Evolutionary conservation across 2,797 vertebrate species (phyloP), one percentile per base, ranked within the genome.

Genomic region (Picus viridis): DNA sequence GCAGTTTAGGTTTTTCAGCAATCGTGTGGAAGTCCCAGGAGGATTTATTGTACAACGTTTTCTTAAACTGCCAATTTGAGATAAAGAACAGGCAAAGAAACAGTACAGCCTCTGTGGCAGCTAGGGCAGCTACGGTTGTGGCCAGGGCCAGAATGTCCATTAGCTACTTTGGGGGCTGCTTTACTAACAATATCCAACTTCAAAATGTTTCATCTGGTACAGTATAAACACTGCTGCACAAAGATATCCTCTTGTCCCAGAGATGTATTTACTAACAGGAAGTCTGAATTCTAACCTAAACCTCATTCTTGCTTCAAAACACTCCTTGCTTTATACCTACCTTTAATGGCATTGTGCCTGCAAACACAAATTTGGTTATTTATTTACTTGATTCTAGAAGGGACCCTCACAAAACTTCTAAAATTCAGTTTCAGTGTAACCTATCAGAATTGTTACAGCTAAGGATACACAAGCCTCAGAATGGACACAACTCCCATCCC

Each of bases 71-170:
- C 86, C 83, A 96, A 93, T 90, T 12, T 32, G 59, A 96, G 79
- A 96, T 71, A 94, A 81, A 97, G 93, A 82, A 49, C 96, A 97
- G 83, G 76, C 94, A 90, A 85, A 61, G 88, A 97, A 95, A 91
- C 30, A 85, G 83, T 69, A 68, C 49, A 57, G 82, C 65, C 89
- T 90, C 96, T 90, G 75, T 89, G 92, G 95, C 96, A 97, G 96
- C 95, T 95, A 94, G 87, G 92, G 85, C 73, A 92, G 85, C 83
- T 86, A 78, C 93, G 81, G 62, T 45, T 75, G 70, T 26, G 70
- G 49, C 65, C 58, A 87, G 84, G 93, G 94, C 96, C 97, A 97
- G 93, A 95, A 97, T 58, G 59, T 92, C 93, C 96, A 97, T 97
- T 96, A 97, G 93, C 93, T 95, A 90, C 70, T 62, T 94, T 86